A percentile compares a stretch with the other conserved stretches of the same genome.
Conservation (phyloP, 35 echinoderm and acorn worm species). For the Lytechinus variegatus region DNA sequence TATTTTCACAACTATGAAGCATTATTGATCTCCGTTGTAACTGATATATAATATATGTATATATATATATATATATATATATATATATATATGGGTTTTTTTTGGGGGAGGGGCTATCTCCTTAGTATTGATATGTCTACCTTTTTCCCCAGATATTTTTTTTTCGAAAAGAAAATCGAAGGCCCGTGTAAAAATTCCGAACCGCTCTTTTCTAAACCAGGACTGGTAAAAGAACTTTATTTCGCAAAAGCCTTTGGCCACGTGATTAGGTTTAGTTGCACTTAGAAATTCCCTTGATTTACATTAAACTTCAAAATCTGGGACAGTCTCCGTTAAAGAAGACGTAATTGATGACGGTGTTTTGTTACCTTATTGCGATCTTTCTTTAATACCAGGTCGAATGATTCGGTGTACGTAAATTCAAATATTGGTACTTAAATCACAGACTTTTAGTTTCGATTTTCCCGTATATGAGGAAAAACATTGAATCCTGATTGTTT, state of each 20-base stretch:
- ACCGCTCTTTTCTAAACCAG: no score
- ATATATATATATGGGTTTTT: no score
- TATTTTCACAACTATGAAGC: no score
- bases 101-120: neutral
- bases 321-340: neutral
- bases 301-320: neutral
- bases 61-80: no score
- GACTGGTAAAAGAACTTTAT: neutral
- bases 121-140: neutral
- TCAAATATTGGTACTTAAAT: neutral
- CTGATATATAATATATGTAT: no score
- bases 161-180: no score
- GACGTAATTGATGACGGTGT: neutral
- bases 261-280: neutral
- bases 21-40: no score
- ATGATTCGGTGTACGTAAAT: neutral
- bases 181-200: no score
- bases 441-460: neutral
- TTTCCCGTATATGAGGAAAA: neutral
- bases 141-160: no score
- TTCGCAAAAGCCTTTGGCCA: neutral
- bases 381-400: no score
- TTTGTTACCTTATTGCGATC: neutral
- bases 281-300: neutral
- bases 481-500: neutral